Conservation (phyloP, 2,797 vertebrate genomes). For the Oreortyx pictus region DNA sequence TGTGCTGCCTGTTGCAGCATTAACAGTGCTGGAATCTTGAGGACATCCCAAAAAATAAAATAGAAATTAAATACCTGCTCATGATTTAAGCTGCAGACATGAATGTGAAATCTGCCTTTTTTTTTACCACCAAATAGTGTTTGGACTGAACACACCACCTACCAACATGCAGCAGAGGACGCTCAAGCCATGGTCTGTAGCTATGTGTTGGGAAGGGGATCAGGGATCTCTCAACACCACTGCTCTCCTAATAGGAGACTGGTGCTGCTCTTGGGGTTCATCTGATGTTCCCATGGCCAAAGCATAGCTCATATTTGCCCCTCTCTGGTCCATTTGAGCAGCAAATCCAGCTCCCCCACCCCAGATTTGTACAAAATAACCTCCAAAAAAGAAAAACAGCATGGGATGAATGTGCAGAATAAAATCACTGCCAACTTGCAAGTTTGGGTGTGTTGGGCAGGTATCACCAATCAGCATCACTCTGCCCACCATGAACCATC, state of each 20-base stretch:
- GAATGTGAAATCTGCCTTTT: neutral
- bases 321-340: neutral
- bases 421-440: rapidly evolving
- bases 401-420: rapidly evolving
- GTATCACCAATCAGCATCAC: neutral
- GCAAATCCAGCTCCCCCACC: neutral
- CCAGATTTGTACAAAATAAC: neutral
- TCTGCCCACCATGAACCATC: too few relatives aligned
- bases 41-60: neutral
- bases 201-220: neutral
- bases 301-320: neutral
- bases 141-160: rapidly evolving
- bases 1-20: rapidly evolving
- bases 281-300: neutral
- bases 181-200: rapidly evolving
- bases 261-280: neutral
- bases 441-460: rapidly evolving
- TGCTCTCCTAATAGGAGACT: neutral
- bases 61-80: rapidly evolving
- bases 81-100: neutral
- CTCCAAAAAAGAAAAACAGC: neutral
- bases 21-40: rapidly evolving
- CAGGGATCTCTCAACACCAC: too few relatives aligned
- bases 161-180: rapidly evolving
- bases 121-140: neutral